phyloP scores from a whole-genome alignment of 1,140 invertebrate species.

The Dolichoris vasculosae region DNA sequence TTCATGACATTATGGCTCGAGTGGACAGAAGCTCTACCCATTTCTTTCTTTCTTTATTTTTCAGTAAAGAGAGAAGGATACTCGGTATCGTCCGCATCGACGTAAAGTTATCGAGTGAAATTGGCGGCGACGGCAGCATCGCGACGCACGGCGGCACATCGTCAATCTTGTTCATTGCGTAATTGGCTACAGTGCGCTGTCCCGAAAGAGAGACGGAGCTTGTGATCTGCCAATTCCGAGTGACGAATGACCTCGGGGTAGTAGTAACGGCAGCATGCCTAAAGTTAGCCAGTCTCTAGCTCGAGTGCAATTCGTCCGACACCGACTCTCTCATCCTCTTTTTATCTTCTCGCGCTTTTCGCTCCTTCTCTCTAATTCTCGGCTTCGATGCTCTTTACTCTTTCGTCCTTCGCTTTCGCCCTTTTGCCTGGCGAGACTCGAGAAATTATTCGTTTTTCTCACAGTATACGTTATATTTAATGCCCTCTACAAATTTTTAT shows the following conservation, averaged over 20 bases:
- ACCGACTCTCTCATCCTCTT: background rate
- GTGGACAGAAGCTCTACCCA: background rate
- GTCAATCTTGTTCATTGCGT: conserved; percentile 55
- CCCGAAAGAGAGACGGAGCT: conserved; percentile 41
- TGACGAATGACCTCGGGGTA: conserved; percentile 59
- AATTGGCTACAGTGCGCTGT: conserved; percentile 51
- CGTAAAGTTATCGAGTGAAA: conserved; percentile 47
- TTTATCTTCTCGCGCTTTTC: background rate
- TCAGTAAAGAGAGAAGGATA: conserved; percentile 24
- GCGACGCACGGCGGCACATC: conserved; percentile 21
- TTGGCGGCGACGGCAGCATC: conserved; percentile 1
- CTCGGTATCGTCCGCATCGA: background rate
- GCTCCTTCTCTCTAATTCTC: background rate
- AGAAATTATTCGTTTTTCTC: background rate
- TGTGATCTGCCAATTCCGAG: conserved; percentile 64
- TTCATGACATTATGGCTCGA: conserved; percentile 6
- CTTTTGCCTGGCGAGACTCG: background rate
- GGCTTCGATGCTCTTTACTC: background rate
- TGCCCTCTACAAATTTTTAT: background rate
- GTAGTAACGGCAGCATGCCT: conserved; percentile 48
- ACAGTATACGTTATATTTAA: background rate
- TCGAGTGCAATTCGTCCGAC: background rate
- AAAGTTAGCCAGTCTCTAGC: conserved; percentile 56
- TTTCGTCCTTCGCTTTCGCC: background rate
- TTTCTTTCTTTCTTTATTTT: background rate